Base-by-base conservation (phyloP, 2,113 vertebrate species). In the Pelvicachromis taeniatus region DNA sequence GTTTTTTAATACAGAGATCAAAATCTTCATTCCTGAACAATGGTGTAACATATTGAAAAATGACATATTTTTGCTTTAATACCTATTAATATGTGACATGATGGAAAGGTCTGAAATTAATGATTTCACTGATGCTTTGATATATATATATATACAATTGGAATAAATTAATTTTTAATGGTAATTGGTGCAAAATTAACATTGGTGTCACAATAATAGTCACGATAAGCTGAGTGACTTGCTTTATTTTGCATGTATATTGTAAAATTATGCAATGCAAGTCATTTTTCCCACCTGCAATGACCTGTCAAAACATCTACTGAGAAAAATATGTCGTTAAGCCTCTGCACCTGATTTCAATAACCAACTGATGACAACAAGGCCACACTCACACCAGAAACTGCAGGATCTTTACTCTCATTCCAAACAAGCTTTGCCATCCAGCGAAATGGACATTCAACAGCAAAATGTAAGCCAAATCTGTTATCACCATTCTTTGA, bases 301-400 rank as follows among this genome's bases (percentile, higher is more conserved):
- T 50, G 29, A 77, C 13, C 29, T 33, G 4, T 50, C 16, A 52
- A 70, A 85, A 35, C 45, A 11, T 70, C 59, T 38, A 16, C 40
- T 80, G 40, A 17, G 40, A n/a, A 23, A 45, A 26, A 73, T 14
- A 14, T 33, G 4, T 23, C 0, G 13, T 81, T 45, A 84, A 87
- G 26, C 23, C 13, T 33, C 38, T 77, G 35, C 91, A 94, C 83
- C 94, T 94, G 94, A 77, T 83, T 58, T 63, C 8, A 87, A 83
- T 92, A 40, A 89, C 33, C 70, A 78, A 4, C 59, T 81, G 75
- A 91, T 54, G 9, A 80, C 10, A 61, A 45, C 4, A 23, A 55
- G 31, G 10, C 73, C 17, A 9, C 42, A 48, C 23, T 38, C 26
- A 16, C 16, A 56, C 2, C 11, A 38, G 63, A 45, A 35, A 29